Percentiles rank a stretch among this genome's conserved stretches.
phyloP scores from a whole-genome alignment of 2,113 vertebrate species.

The Oceanodroma tethys region DNA sequence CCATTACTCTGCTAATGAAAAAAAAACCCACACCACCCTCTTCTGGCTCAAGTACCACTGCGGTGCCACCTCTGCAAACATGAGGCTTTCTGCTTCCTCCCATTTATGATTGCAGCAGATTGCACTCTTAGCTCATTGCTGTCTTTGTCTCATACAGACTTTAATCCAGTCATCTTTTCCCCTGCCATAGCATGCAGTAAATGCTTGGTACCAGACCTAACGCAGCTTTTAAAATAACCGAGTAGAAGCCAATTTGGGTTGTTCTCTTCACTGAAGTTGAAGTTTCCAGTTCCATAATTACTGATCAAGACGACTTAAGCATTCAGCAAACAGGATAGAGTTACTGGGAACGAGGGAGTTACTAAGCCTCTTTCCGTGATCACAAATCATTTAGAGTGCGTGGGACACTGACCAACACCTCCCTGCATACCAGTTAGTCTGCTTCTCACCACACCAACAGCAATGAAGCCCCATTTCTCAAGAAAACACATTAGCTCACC shows the following conservation, averaged over 20 bases:
- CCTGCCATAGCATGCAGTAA: not conserved
- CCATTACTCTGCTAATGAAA: not conserved
- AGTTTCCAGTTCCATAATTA: not conserved
- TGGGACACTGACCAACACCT: not conserved
- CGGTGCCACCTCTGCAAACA: not conserved
- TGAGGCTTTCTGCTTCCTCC: not conserved
- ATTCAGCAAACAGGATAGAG: not conserved
- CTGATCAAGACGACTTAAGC: not conserved
- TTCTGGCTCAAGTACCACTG: not conserved
- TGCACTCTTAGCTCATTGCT: not conserved
- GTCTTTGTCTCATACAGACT: not conserved
- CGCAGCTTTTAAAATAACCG: not conserved
- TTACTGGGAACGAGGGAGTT: not conserved
- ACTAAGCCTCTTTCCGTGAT: not conserved
- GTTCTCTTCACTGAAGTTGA: not conserved
- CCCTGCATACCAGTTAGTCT: not conserved
- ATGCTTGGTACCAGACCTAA: not conserved
- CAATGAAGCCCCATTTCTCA: not conserved
- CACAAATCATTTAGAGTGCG: not conserved
- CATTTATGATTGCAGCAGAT: not conserved
- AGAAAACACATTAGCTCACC: not conserved
- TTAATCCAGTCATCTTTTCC: not conserved
- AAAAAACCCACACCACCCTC: not conserved
- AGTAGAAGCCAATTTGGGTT: not conserved
- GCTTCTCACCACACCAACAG: not conserved